These are phyloP conservation scores for Apostichopus leukothele DNA, from an alignment of 53 echinoderm and acorn worm genomes.

Conservation along the genomic window DNA sequence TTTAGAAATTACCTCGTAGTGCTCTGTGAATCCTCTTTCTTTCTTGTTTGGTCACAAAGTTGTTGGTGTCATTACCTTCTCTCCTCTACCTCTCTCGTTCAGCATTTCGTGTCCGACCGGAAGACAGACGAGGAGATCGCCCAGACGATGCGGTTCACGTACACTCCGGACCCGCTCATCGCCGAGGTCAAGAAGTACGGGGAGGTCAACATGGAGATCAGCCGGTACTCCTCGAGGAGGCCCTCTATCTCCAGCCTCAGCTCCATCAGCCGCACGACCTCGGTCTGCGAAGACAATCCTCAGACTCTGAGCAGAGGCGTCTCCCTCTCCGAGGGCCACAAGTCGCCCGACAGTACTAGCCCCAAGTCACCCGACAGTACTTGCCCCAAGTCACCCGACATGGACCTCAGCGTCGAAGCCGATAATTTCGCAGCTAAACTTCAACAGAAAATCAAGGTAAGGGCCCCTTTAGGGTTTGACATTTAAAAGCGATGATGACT, in stretches of 20 bases:
- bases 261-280: constrained; percentile 74
- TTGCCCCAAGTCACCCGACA: constrained; percentile 57
- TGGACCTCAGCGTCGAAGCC: constrained; percentile 74
- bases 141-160: constrained; percentile 75
- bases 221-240: constrained; percentile 69
- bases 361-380: constrained; percentile 38
- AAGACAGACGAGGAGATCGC: constrained; percentile 97
- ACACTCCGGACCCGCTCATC: constrained; percentile 71
- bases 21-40: too few species aligned
- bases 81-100: constrained; percentile 21
- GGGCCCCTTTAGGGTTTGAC: background rate
- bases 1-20: too few species aligned
- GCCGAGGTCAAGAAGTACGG: constrained; percentile 83
- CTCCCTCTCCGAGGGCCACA: constrained; percentile 50
- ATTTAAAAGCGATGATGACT: background rate
- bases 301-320: constrained; percentile 53
- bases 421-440: constrained; percentile 83
- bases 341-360: constrained; percentile 47
- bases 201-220: constrained; percentile 70
- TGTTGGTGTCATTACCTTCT: too few species aligned
- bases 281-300: constrained; percentile 71
- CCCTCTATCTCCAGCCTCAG: constrained; percentile 79
- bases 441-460: constrained; percentile 61
- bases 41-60: too few species aligned
- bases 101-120: constrained; percentile 95